Base-by-base conservation (phyloP, 2,888 invertebrate genomes). In the Apamea crenata region DNA sequence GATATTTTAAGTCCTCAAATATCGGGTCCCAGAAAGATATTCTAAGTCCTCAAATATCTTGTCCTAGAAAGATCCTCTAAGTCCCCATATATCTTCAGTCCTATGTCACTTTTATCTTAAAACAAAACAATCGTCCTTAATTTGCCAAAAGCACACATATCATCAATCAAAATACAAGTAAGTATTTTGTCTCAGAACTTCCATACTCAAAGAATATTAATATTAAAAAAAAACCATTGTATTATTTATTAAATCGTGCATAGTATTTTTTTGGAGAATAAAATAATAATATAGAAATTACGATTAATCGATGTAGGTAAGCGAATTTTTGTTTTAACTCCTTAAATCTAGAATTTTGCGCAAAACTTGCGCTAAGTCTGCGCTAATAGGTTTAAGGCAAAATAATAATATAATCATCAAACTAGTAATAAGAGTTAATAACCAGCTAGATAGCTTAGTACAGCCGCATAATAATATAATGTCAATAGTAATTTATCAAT, bases 121-220 rank as follows among this genome's bases (percentile, higher is more conserved):
- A 77, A 65, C 32, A 67, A 76, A 75, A 79, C 29, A 21, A 50
- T 73, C 70, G 78, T 77, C 67, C 72, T 87, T 82, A 29, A 68
- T 87, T 87, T 87, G 86, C 88, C 73, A 85, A 85, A 85, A 82
- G 18, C 80, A 87, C 80, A 87, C 88, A 87, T 88, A 88, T 87
- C 88, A 82, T 74, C 7, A 79, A 66, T 2, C 36, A 69, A 78
- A 82, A 74, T 79, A 86, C 72, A 74, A 56, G 12, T 56, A 56
- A 12, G 70, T 79, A 81, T 83, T 83, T 74, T 75, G 71, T 77
- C 47, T 65, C 53, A 69, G 67, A 78, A 50, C 68, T 76, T 73
- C 63, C 74, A 79, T 76, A 84, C 53, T 71, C 75, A 78, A 80
- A 68, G 1, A 77, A 63, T 71, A 71, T 63, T 29, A 68, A 7